Conservation (phyloP, 53 echinoderm and acorn worm genomes). For the Pentamera pediparva region DNA sequence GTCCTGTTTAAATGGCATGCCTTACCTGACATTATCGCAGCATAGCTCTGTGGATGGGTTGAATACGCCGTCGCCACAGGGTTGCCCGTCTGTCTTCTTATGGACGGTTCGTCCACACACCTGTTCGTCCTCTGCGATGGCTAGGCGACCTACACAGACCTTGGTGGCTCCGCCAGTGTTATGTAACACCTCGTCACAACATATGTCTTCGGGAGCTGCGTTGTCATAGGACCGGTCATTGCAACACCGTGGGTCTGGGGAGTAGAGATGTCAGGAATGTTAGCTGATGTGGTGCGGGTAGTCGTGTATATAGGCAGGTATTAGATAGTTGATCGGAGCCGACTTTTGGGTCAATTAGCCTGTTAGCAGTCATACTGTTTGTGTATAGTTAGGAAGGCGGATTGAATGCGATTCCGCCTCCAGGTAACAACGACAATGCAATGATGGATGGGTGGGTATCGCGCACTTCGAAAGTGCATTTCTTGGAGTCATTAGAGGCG, state of each 20-base stretch:
- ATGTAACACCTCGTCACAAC: not conserved
- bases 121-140: not conserved
- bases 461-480: no score
- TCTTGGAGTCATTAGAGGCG: no score
- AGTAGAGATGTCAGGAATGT: not conserved
- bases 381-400: no score
- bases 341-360: no score
- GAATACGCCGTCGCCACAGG: not conserved
- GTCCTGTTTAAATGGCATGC: not conserved
- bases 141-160: not conserved
- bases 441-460: no score
- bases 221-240: not conserved
- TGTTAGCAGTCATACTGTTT: no score
- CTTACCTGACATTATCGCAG: constrained; percentile 14
- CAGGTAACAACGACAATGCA: no score
- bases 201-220: not conserved
- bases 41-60: not conserved
- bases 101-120: constrained; percentile 6
- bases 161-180: not conserved
- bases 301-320: no score
- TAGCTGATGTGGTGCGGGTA: no score
- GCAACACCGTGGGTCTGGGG: constrained; percentile 3
- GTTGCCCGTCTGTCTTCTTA: not conserved
- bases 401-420: no score
- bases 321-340: no score